Evolutionary conservation across 1,140 invertebrate genomes (phyloP).

Genomic region (Sweltsa coloradensis): DNA sequence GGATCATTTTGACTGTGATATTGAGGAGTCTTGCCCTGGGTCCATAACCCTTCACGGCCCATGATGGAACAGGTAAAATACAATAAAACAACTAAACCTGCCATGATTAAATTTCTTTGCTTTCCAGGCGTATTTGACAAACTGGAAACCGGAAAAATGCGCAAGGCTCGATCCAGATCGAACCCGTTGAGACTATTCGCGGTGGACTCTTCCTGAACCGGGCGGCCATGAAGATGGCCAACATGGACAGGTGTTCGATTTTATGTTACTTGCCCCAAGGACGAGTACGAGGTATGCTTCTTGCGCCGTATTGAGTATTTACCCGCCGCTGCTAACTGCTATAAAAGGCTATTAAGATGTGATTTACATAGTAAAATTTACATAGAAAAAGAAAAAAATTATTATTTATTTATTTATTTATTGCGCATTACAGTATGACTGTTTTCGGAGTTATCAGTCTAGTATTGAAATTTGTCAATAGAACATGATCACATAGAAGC

Average conservation of each 20-base stretch:
- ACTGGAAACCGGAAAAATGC: slow-evolving; percentile 64
- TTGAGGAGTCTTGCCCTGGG: no score
- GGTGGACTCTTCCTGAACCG: slow-evolving; percentile 86
- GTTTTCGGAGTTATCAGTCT: no score
- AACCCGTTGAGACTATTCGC: slow-evolving; percentile 92
- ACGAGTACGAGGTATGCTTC: slow-evolving; percentile 39
- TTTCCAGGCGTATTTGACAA: slow-evolving; percentile 69
- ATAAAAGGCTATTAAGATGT: neutral
- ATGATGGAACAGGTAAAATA: no score
- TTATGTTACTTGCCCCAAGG: slow-evolving; percentile 81
- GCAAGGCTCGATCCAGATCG: slow-evolving; percentile 64
- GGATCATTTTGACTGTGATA: no score
- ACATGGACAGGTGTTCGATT: slow-evolving; percentile 87
- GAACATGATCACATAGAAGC: no score
- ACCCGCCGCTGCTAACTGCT: no score
- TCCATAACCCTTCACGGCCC: no score
- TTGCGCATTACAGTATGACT: no score
- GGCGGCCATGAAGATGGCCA: slow-evolving; percentile 97
- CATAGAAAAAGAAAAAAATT: neutral
- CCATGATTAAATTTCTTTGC: neutral
- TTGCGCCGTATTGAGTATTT: no score
- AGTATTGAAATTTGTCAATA: no score
- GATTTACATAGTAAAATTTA: neutral
- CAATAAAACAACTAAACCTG: no score
- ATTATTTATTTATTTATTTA: slow-evolving; percentile 9